These are phyloP conservation scores for Myotis myotis DNA, from an alignment of 2,797 vertebrate species.

Conservation along the genomic window DNA sequence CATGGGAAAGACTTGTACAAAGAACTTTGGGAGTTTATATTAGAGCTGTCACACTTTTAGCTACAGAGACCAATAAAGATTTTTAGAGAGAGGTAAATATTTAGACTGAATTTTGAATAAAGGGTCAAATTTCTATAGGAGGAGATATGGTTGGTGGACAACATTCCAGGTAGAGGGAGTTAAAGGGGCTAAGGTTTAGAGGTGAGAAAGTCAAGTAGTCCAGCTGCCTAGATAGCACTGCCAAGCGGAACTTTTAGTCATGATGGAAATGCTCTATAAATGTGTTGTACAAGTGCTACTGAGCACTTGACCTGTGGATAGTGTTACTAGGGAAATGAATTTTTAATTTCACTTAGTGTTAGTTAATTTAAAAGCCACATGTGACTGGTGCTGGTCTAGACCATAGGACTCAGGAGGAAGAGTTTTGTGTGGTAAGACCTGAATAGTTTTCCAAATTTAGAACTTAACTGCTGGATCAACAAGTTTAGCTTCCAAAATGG, in stretches of 20 bases:
- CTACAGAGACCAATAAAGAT: not conserved
- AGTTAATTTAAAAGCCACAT: not conserved
- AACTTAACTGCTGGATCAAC: not conserved
- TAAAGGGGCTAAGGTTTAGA: not conserved
- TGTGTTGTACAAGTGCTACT: not conserved
- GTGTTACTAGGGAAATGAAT: not conserved
- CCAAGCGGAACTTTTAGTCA: not conserved
- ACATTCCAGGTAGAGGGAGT: not conserved
- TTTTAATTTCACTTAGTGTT: slow-evolving; percentile 31
- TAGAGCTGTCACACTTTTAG: not conserved
- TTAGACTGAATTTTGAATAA: not conserved
- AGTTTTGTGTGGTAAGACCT: not conserved
- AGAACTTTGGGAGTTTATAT: not conserved
- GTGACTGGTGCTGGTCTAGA: not conserved
- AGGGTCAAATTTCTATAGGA: not conserved
- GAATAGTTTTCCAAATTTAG: not conserved
- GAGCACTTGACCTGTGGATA: not conserved
- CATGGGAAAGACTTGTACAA: not conserved
- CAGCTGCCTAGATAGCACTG: not conserved
- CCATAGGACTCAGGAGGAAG: not conserved
- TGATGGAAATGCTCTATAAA: not conserved
- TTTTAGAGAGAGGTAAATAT: not conserved
- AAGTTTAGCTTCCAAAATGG: slow-evolving; percentile 31
- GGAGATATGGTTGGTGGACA: not conserved
- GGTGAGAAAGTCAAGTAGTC: not conserved